Base-by-base conservation (phyloP, 2,888 invertebrate species). In the Aporophyla lueneburgensis region DNA sequence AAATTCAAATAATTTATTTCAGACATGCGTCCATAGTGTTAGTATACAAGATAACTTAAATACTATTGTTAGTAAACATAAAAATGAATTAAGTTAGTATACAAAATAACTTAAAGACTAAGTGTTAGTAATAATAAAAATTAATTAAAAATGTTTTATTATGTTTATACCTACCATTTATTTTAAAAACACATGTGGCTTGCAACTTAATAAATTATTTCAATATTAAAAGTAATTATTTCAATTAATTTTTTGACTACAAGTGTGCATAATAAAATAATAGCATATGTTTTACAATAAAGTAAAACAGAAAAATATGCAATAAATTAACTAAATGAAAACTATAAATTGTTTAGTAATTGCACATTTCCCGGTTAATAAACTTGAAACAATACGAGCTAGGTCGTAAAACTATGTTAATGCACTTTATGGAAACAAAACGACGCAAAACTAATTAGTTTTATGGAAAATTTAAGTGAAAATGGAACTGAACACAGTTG, bases 381-480 rank as follows among this genome's bases (percentile, higher is more conserved):
- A 83, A 77, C 33, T 1, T 51, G 12, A 21, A 69, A 83, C 82
- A 85, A 83, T 81, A 81, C 59, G 14, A 59, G n/a, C 54, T 46
- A 40, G n/a, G n/a, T 66, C 71, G 73, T 83, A 81, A 85, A 81
- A 74, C 56, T 24, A 46, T 72, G 66, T 46, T 70, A 59, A 72
- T 63, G 66, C 62, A 61, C 40, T 62, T 19, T 63, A 61, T 12
- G 59, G 27, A 71, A 79, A 76, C 62, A 80, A 72, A 69, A 74
- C 71, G 19, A 69, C 14, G 53, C 58, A 77, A 74, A 76, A 74
- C 33, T 70, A 81, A 81, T 86, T 84, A 81, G 76, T 74, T 77
- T 65, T 40, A 65, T 46, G 56, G 16, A 58, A 78, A 51, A 78
- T 68, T 61, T 16, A 53, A 51, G 59, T 43, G 62, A 76, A 76